Evolutionary conservation across 2,113 vertebrate genomes (phyloP).

Genomic region (Rana temporaria): DNA sequence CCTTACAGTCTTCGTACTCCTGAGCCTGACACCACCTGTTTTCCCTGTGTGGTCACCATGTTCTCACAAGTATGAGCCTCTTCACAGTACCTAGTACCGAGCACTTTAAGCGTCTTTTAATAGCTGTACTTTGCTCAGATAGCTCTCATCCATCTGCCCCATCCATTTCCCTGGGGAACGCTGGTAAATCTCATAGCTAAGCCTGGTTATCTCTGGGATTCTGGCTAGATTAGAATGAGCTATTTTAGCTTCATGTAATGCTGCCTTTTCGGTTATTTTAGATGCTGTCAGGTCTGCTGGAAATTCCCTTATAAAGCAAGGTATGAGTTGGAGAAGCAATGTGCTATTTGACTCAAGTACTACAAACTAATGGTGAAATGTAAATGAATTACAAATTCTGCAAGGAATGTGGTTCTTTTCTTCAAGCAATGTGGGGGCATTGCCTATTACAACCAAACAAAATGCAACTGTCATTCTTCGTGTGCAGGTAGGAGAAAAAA

Average conservation of each 20-base stretch:
- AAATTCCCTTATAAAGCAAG: slow-evolving; percentile 56
- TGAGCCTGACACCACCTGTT: background rate
- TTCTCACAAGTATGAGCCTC: background rate
- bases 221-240: slow-evolving; percentile 52
- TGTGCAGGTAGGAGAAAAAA: too few species aligned
- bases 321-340: slow-evolving; percentile 11
- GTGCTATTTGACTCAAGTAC: background rate
- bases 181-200: slow-evolving; percentile 38
- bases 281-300: slow-evolving; percentile 30
- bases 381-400: too few species aligned
- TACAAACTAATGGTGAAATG: background rate
- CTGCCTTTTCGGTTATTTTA: slow-evolving; percentile 52
- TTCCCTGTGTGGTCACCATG: background rate
- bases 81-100: slow-evolving; percentile 2
- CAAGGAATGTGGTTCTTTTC: too few species aligned
- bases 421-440: too few species aligned
- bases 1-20: background rate
- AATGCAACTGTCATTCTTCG: too few species aligned
- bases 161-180: slow-evolving; percentile 3
- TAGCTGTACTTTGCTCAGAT: slow-evolving; percentile 14
- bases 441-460: too few species aligned
- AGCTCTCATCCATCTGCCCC: slow-evolving; percentile 9
- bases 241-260: slow-evolving; percentile 36
- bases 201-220: slow-evolving; percentile 55
- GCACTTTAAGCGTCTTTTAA: slow-evolving; percentile 19